These are phyloP conservation scores for Percopsis transmontana DNA, from an alignment of 2,113 vertebrate species.

Conservation along the genomic window DNA sequence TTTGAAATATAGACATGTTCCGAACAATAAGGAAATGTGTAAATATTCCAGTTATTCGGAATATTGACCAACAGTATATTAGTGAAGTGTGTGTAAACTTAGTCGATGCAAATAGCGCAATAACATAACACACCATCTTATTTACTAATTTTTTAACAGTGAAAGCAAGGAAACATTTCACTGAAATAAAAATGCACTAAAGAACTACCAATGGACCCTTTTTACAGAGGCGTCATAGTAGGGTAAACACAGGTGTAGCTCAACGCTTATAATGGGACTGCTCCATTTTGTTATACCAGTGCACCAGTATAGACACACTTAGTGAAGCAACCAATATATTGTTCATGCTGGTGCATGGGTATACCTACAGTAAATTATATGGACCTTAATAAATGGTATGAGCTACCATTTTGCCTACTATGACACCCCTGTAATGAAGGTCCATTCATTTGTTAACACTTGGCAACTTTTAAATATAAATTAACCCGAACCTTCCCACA, in stretches of 20 bases:
- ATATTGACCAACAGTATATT: no score
- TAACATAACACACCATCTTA: slow-evolving; percentile 25
- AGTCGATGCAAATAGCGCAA: slow-evolving; percentile 34
- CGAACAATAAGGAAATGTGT: background rate
- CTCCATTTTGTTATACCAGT: no score
- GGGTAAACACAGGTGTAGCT: no score
- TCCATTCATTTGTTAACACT: slow-evolving; percentile 68
- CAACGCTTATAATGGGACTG: no score
- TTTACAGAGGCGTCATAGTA: no score
- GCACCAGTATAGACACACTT: no score
- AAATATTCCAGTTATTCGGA: no score
- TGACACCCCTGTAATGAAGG: background rate
- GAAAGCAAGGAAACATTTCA: slow-evolving; percentile 6
- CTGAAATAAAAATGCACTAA: slow-evolving; percentile 33
- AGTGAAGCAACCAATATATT: background rate
- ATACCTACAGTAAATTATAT: slow-evolving; percentile 1
- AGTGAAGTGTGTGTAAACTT: no score
- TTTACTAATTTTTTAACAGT: slow-evolving; percentile 27
- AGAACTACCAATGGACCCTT: slow-evolving; percentile 1
- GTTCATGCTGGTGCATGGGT: no score
- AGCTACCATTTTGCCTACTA: background rate
- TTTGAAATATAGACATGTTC: no score
- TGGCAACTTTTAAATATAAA: slow-evolving; percentile 65
- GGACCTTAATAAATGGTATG: background rate
- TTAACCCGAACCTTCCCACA: slow-evolving; percentile 32